phyloP scores from a whole-genome alignment of 2,888 invertebrate species.

The Dexiosoma caninum region DNA sequence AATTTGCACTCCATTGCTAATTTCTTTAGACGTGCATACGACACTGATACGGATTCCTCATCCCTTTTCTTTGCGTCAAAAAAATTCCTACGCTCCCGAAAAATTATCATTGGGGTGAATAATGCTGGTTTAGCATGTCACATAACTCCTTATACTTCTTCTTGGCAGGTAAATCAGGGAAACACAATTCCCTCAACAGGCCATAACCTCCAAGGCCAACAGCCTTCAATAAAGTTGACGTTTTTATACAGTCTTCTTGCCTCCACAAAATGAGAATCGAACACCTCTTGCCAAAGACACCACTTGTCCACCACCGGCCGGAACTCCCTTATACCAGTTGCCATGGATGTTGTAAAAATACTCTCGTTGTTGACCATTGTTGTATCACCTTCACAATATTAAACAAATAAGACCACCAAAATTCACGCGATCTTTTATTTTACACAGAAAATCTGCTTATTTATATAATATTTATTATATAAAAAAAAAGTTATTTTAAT shows the following conservation, averaged over 20 bases:
- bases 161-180: constrained; percentile 42
- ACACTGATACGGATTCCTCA: too few relatives aligned
- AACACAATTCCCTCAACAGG: constrained; percentile 49
- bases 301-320: too few relatives aligned
- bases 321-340: too few relatives aligned
- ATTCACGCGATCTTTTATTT: too few relatives aligned
- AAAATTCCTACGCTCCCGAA: not conserved
- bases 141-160: too few relatives aligned
- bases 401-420: too few relatives aligned
- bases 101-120: constrained; percentile 44
- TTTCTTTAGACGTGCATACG: too few relatives aligned
- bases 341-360: too few relatives aligned
- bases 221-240: too few relatives aligned
- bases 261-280: too few relatives aligned
- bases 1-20: constrained; percentile 39
- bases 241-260: constrained; percentile 49
- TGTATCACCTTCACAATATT: not conserved
- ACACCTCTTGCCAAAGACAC: too few relatives aligned
- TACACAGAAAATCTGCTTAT: constrained; percentile 23
- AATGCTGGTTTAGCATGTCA: constrained; percentile 29
- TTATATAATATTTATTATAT: constrained; percentile 27
- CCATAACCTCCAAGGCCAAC: constrained; percentile 58
- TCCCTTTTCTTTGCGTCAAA: constrained; percentile 39
- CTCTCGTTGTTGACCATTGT: constrained; percentile 3
- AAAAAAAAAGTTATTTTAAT: not conserved